Percentiles rank a stretch among this genome's conserved stretches.
Evolutionary conservation across 2,888 invertebrate species (phyloP).

Genomic region (Scelioninae gen. 2): DNA sequence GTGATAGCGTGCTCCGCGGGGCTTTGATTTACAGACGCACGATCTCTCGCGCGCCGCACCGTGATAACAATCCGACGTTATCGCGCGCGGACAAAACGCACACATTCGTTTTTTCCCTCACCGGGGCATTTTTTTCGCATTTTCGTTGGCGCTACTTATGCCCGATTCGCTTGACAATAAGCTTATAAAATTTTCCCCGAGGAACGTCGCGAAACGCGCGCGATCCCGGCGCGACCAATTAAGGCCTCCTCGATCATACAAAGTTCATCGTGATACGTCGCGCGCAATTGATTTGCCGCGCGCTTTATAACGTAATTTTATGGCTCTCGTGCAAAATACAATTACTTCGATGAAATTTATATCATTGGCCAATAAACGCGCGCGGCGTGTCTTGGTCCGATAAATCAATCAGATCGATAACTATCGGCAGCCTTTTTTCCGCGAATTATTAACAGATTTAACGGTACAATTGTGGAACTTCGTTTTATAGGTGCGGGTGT

Average conservation of each 20-base stretch:
- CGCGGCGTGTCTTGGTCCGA: conserved; percentile 28
- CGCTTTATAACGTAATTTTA: conserved; percentile 49
- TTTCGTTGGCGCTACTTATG: too few relatives aligned
- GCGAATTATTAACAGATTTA: conserved; percentile 38
- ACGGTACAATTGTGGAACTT: conserved; percentile 36
- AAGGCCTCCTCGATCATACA: conserved; percentile 41
- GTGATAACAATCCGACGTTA: neutral
- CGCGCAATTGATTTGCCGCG: conserved; percentile 43
- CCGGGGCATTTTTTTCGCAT: too few relatives aligned
- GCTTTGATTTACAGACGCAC: too few relatives aligned
- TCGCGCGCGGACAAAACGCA: too few relatives aligned
- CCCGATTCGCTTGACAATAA: too few relatives aligned
- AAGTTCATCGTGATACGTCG: conserved; percentile 50
- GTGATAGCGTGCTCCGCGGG: too few relatives aligned
- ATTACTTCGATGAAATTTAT: conserved; percentile 50
- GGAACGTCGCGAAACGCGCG: conserved; percentile 9
- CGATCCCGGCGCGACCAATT: conserved; percentile 19
- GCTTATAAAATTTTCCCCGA: neutral
- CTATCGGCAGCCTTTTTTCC: conserved; percentile 35
- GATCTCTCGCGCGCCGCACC: too few relatives aligned
- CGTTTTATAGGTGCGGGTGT: conserved; percentile 21
- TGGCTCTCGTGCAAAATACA: conserved; percentile 38
- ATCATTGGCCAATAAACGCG: conserved; percentile 39
- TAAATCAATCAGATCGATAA: conserved; percentile 49
- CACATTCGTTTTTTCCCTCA: conserved; percentile 19